Evolutionary conservation across 2,888 invertebrate species (phyloP).

Genomic region (Macrophya annulata): DNA sequence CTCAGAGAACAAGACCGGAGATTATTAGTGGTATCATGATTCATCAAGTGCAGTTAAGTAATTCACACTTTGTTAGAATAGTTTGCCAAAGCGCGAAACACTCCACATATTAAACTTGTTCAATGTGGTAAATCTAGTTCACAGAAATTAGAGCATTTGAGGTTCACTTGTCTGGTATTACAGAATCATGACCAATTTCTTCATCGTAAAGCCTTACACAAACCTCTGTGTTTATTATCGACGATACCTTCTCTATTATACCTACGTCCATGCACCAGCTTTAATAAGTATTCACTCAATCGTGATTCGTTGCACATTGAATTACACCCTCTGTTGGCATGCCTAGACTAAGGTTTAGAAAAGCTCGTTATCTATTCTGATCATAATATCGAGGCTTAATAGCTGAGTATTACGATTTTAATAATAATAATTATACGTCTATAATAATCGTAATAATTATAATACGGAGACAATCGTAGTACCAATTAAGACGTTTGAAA

Average conservation of each 20-base stretch:
- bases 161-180: not conserved
- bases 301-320: not conserved
- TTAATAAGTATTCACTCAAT: not conserved
- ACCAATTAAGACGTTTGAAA: no score
- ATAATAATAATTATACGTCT: not conserved
- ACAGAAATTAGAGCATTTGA: not conserved
- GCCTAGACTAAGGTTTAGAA: not conserved
- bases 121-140: not conserved
- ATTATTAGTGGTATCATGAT: slow-evolving; percentile 24
- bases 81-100: slow-evolving; percentile 21
- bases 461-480: no score
- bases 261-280: not conserved
- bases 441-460: no score
- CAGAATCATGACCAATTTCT: not conserved
- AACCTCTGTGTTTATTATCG: not conserved
- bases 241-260: not conserved
- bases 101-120: slow-evolving; percentile 5
- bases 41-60: slow-evolving; percentile 27
- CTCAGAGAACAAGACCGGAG: slow-evolving; percentile 20
- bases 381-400: not conserved
- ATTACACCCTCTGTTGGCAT: not conserved
- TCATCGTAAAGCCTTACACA: no score
- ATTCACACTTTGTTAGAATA: slow-evolving; percentile 18
- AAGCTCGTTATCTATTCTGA: not conserved
- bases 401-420: not conserved